A percentile compares a stretch with the other conserved stretches of the same genome.
Evolutionary conservation across 2,113 vertebrate genomes (phyloP).

Genomic region (Ariopsis seemanni): DNA sequence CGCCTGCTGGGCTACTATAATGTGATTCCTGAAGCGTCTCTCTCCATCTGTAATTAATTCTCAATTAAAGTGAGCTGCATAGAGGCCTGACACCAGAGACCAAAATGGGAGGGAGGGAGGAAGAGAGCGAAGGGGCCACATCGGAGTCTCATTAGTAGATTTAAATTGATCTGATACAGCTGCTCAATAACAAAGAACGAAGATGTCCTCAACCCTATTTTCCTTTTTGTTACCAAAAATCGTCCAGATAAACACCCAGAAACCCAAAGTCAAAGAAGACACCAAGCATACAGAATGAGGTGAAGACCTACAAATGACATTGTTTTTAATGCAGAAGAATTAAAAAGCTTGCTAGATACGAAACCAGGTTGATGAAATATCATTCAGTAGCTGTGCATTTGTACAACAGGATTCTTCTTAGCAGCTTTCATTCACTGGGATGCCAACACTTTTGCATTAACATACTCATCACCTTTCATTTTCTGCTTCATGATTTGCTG

Average conservation of each 20-base stretch:
- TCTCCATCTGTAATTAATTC: constrained; percentile 56
- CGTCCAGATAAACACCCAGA: constrained; percentile 17
- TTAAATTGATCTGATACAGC: constrained; percentile 58
- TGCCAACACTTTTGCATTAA: constrained; percentile 17
- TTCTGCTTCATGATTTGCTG: constrained; percentile 27
- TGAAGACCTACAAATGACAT: constrained; percentile 9
- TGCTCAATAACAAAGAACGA: constrained; percentile 55
- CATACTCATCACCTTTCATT: constrained; percentile 37
- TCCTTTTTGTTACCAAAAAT: not conserved
- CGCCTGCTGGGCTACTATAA: constrained; percentile 37
- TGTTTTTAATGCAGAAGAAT: constrained; percentile 40
- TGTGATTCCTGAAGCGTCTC: constrained; percentile 45
- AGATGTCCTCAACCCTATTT: constrained; percentile 35
- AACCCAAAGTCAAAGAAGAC: constrained; percentile 41
- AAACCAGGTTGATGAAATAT: constrained; percentile 38
- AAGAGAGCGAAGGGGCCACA: constrained; percentile 3
- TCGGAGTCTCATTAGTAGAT: constrained; percentile 57
- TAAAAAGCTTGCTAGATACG: not conserved
- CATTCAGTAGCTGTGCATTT: constrained; percentile 5
- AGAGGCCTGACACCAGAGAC: constrained; percentile 35
- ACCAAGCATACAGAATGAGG: not conserved
- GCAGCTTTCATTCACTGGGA: constrained; percentile 6
- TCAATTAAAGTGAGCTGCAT: constrained; percentile 52
- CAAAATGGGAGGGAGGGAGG: constrained; percentile 34
- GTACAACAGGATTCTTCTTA: constrained; percentile 36